Conservation (phyloP, 2,113 vertebrate genomes). For the Rynchops niger region DNA sequence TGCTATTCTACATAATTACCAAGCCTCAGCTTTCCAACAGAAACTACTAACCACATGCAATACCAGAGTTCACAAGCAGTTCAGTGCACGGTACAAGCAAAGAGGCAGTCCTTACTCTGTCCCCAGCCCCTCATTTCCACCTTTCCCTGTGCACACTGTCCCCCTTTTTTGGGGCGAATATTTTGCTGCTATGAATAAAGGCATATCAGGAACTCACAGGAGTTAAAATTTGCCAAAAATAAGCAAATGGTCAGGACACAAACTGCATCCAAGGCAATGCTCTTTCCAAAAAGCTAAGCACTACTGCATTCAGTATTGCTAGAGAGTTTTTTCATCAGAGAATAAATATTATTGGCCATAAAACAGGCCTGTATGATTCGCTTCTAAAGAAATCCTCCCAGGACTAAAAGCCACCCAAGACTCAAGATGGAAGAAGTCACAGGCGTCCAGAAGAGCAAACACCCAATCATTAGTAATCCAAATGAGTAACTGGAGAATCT, state of each 20-base stretch:
- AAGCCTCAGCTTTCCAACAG: not conserved
- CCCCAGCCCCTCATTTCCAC: not conserved
- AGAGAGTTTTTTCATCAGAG: not conserved
- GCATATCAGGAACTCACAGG: fast-evolving
- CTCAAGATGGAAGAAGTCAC: not conserved
- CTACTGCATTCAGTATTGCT: not conserved
- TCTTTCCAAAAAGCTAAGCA: not conserved
- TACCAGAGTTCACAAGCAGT: not conserved
- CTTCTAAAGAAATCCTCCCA: not conserved
- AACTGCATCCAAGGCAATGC: not conserved
- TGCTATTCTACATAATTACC: not conserved
- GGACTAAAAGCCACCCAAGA: not conserved
- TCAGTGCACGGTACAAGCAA: fast-evolving
- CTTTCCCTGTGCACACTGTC: not conserved
- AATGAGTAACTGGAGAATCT: slow-evolving; percentile 16
- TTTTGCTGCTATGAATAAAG: not conserved
- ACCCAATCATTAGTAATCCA: not conserved
- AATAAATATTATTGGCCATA: not conserved
- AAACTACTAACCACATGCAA: not conserved
- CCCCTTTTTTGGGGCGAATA: not conserved
- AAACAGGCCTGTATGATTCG: not conserved
- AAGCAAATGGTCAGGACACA: not conserved
- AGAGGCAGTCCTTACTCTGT: not conserved
- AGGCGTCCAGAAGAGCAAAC: not conserved
- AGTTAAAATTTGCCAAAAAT: not conserved